Base-by-base conservation (phyloP, 1,140 invertebrate genomes). In the Bombus affinis region DNA sequence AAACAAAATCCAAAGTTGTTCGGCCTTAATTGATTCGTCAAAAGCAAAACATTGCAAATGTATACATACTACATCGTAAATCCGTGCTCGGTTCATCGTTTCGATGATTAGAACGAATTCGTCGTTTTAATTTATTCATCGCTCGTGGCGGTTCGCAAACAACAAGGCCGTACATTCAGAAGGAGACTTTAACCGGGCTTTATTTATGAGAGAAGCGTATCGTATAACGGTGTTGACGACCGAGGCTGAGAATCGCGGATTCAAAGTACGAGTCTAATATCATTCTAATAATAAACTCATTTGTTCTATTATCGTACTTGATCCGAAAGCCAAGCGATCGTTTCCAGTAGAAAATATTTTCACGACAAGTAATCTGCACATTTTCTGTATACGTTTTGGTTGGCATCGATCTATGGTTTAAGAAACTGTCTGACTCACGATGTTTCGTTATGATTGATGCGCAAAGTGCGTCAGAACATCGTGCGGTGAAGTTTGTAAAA, bases 181-280 rank as follows among this genome's bases (percentile, higher is more conserved):
- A 53, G 13, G 53, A 62, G 47, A 79, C 37, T 79, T 62, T 72
- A 84, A 72, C 15, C 37, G 2, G 6, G 22, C 15, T 42, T 71
- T 62, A 62, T 59, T 70, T 84, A 42, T n/a, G 62, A 77, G 47
- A 77, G 22, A 1, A n/a, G n/a, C 13, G 75, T 57, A 70, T 62
- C 39, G 66, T 32, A 44, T 37, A 39, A 78, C 42, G 35, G 53
- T n/a, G 37, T 76, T 74, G 39, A 84, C 15, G 3, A 18, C 37
- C 5, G 12, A 32, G 10, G 47, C 28, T n/a, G 35, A 79, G 44
- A 79, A 42, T 59, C 32, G 32, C 3, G 1, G 39, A 78, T 62
- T 84, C 66, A 71, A 84, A 79, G 76, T 84, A 22, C 66, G 68
- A 0, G 13, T 32, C 47, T 32, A 15, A 65, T n/a, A n/a, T 65